Conservation (phyloP, 2,888 invertebrate species). For the Cataglyphis rosenhaueri region DNA sequence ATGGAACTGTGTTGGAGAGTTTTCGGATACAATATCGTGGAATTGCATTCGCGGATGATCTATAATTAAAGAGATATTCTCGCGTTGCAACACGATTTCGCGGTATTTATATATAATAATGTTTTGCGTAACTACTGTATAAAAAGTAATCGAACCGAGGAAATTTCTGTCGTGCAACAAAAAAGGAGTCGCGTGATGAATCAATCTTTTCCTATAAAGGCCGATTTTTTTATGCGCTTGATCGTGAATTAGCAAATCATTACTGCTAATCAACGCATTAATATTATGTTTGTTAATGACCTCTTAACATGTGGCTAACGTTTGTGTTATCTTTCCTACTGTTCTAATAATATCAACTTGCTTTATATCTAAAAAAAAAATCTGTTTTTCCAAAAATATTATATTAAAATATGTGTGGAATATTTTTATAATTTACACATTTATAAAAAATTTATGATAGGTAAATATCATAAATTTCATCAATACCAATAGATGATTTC, state of each 20-base stretch:
- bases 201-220: not conserved
- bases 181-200: conserved; percentile 3
- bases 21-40: conserved; percentile 1
- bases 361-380: not conserved
- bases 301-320: conserved; percentile 38
- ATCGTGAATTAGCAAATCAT: not conserved
- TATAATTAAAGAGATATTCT: conserved; percentile 62
- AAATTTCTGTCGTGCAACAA: conserved; percentile 20
- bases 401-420: not conserved
- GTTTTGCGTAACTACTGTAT: conserved; percentile 54
- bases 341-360: conserved; percentile 30
- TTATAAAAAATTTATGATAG: not conserved
- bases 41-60: conserved; percentile 40
- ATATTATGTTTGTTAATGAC: conserved; percentile 22
- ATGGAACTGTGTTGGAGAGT: conserved; percentile 13
- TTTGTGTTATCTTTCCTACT: conserved; percentile 26
- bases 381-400: not conserved
- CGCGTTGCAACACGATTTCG: conserved; percentile 40
- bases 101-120: conserved; percentile 26
- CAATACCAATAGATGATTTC: not conserved
- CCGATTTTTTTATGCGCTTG: conserved; percentile 8
- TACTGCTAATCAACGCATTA: conserved; percentile 3
- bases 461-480: not conserved
- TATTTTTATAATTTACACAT: not conserved
- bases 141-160: conserved; percentile 5